A percentile compares a stretch with the other conserved stretches of the same genome.
Evolutionary conservation across 1,140 invertebrate species (phyloP).

Genomic region (Pectinophora gossypiella): DNA sequence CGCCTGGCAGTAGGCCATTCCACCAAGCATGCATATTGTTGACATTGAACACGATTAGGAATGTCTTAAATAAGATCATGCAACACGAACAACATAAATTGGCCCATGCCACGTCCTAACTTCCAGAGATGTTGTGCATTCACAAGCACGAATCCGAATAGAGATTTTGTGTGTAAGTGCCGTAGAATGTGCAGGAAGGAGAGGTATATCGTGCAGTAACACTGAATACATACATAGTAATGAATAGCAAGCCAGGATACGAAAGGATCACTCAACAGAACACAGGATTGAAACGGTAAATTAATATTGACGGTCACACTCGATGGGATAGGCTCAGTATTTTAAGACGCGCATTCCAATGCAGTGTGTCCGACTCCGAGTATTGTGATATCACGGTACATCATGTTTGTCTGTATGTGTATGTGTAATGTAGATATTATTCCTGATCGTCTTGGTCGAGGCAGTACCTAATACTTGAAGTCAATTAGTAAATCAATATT

Average conservation of each 20-base stretch:
- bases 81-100: constrained; percentile 69
- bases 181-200: constrained; percentile 62
- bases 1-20: constrained; percentile 60
- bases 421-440: constrained; percentile 14
- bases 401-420: constrained; percentile 41
- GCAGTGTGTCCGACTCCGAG: constrained; percentile 55
- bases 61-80: constrained; percentile 57
- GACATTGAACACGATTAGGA: constrained; percentile 54
- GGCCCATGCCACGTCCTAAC: constrained; percentile 61
- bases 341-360: constrained; percentile 59
- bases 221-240: constrained; percentile 54
- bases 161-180: constrained; percentile 52
- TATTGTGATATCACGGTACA: constrained; percentile 25
- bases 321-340: constrained; percentile 51
- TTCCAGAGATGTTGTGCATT: constrained; percentile 55
- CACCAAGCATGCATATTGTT: constrained; percentile 65
- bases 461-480: constrained; percentile 11
- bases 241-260: constrained; percentile 63
- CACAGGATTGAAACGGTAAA: constrained; percentile 47
- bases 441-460: constrained; percentile 11
- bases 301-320: constrained; percentile 48
- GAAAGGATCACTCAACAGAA: constrained; percentile 58
- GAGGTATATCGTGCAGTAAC: constrained; percentile 67
- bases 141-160: constrained; percentile 61
- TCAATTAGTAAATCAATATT: not conserved